phyloP scores from a whole-genome alignment of 2,888 invertebrate species.

The Calameuta filiformis region DNA sequence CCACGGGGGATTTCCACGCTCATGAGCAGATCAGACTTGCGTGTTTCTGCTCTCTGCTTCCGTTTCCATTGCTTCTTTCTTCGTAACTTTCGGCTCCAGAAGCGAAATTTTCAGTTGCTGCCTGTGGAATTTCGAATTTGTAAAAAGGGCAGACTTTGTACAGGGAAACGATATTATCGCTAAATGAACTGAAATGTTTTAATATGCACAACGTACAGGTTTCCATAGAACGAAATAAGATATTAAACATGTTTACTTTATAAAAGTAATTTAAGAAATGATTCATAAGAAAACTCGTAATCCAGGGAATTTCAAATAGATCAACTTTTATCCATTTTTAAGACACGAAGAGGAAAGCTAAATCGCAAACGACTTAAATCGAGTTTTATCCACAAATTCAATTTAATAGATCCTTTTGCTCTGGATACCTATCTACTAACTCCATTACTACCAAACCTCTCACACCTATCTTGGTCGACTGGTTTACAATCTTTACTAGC shows the following conservation, averaged over 20 bases:
- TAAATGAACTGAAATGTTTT: background rate
- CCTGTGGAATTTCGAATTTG: background rate
- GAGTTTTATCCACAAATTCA: background rate
- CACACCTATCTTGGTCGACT: background rate
- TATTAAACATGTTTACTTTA: background rate
- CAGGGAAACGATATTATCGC: background rate
- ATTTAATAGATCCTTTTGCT: background rate
- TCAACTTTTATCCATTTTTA: background rate
- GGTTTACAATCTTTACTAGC: background rate
- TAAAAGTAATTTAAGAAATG: background rate
- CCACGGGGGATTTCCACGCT: conserved; percentile 64
- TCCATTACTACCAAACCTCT: background rate
- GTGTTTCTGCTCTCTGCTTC: conserved; percentile 41
- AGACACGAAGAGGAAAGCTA: background rate
- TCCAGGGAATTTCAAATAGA: background rate
- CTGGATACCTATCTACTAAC: background rate
- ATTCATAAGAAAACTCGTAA: background rate
- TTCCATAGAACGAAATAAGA: background rate
- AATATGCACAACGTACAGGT: background rate
- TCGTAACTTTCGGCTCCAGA: background rate
- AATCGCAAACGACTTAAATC: background rate
- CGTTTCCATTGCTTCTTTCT: conserved; percentile 11
- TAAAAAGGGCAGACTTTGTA: background rate
- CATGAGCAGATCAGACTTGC: conserved; percentile 62
- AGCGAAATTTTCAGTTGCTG: background rate